Percentiles rank a stretch among this genome's conserved stretches.
Conservation (phyloP, 2,888 invertebrate species). For the Endotricha flammealis region DNA sequence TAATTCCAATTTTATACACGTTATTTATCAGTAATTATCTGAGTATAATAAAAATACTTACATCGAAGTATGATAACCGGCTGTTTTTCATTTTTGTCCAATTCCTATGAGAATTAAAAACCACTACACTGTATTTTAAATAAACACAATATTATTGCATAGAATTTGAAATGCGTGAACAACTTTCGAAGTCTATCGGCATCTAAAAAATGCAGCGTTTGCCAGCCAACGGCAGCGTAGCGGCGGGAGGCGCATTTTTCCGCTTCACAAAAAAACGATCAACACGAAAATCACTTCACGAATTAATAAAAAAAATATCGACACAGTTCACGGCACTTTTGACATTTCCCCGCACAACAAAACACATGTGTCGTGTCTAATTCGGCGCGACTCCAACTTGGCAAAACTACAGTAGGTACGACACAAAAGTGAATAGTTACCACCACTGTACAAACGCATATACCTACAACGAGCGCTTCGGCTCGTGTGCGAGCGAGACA, state of each 20-base stretch:
- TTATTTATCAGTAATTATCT: no score
- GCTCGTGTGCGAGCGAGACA: constrained; percentile 36
- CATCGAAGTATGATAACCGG: constrained; percentile 34
- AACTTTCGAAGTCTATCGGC: constrained; percentile 56
- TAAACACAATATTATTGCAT: constrained; percentile 37
- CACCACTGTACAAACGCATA: constrained; percentile 41
- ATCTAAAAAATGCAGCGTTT: constrained; percentile 49
- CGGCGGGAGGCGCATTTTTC: constrained; percentile 35
- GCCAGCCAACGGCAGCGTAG: constrained; percentile 42
- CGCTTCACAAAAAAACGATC: constrained; percentile 26
- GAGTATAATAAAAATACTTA: constrained; percentile 31
- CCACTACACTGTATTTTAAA: constrained; percentile 26
- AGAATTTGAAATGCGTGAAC: constrained; percentile 27
- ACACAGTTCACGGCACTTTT: constrained; percentile 37
- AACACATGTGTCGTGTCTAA: constrained; percentile 44
- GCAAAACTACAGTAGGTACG: constrained; percentile 42
- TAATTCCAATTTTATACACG: no score
- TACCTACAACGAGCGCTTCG: constrained; percentile 28
- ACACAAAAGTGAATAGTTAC: constrained; percentile 62
- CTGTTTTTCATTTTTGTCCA: constrained; percentile 37
- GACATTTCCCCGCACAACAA: constrained; percentile 42
- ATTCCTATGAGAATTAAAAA: constrained; percentile 25
- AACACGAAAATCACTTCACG: constrained; percentile 20
- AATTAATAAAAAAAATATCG: constrained; percentile 26
- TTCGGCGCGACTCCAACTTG: constrained; percentile 55